Conservation (phyloP, 2,113 vertebrate genomes). For the Corythornis vintsioides region DNA sequence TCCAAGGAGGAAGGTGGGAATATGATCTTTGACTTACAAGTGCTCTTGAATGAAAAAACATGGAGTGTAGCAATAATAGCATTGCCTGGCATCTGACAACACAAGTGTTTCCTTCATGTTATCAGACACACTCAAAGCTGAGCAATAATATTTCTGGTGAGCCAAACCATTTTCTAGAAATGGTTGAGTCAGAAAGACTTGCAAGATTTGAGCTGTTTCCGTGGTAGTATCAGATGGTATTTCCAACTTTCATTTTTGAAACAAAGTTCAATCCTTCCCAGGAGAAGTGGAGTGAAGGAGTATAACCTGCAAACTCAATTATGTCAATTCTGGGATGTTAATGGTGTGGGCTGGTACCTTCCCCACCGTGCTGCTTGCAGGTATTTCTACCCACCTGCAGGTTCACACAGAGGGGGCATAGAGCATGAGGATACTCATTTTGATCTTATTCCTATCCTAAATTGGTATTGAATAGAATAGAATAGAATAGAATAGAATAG, state of each 20-base stretch:
- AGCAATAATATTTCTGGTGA: neutral
- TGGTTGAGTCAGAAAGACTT: neutral
- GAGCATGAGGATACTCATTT: neutral
- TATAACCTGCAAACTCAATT: neutral
- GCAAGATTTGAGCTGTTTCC: neutral
- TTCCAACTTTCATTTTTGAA: neutral
- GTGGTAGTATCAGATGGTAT: too few species aligned
- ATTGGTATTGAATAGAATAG: neutral
- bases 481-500: neutral
- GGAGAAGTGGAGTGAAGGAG: neutral
- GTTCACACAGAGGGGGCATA: neutral
- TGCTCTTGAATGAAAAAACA: neutral
- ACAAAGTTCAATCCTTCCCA: neutral
- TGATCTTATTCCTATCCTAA: neutral
- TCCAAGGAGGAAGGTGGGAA: neutral
- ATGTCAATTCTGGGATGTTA: fast-evolving
- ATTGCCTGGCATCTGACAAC: neutral
- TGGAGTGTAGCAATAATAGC: neutral
- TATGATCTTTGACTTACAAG: neutral
- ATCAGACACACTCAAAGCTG: neutral
- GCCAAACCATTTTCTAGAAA: neutral
- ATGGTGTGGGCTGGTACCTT: neutral
- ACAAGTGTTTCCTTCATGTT: neutral
- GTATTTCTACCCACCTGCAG: neutral
- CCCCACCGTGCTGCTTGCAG: neutral